Evolutionary conservation across 2,797 vertebrate genomes (phyloP), one percentile per base, ranked within the genome.

Genomic region (Hyperoplus immaculatus): DNA sequence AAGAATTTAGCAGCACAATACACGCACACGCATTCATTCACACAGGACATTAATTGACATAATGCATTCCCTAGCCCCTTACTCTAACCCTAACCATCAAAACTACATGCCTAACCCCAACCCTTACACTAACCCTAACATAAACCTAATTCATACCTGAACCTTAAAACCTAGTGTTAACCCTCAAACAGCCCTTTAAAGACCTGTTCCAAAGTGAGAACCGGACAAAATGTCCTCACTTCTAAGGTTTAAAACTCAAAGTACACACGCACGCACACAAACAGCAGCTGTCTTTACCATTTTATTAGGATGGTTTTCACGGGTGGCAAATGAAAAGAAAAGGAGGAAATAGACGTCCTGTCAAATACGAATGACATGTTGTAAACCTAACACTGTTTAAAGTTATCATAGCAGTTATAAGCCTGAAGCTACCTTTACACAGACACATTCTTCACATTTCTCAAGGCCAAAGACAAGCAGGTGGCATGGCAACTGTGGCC

Each of bases 261-360:
- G 43, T 3, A 39, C 36, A 66, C 9, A 72, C 59, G 72, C 39
- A 77, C 50, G 65, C 58, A 72, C 14, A 5, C 43, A 46, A 70
- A 75, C 36, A 79, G 49, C 1, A 0, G 10, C 39, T 4, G 50
- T 58, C 5, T 75, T 82, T 71, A 60, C 13, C 18, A 85, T 69
- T 70, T 63, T 42, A 63, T 43, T 46, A 59, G 38, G 43, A 56
- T 3, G 71, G 55, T 59, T 66, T 59, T 59, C 47, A 64, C 10
- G 6, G 65, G 39, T 47, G 61, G 42, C 2, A 64, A 69, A 21
- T 29, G 47, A 15, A 69, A 41, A 72, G 10, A 73, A 60, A 29
- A 68, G 9, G 46, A 74, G 65, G 80, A 75, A 85, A 29, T 39
- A 65, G 51, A 78, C 58, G 84, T 90, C 53, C 80, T 80, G 75